Conservation (phyloP, 1,140 invertebrate genomes). For the Pachyrhynchus sulphureomaculatus region DNA sequence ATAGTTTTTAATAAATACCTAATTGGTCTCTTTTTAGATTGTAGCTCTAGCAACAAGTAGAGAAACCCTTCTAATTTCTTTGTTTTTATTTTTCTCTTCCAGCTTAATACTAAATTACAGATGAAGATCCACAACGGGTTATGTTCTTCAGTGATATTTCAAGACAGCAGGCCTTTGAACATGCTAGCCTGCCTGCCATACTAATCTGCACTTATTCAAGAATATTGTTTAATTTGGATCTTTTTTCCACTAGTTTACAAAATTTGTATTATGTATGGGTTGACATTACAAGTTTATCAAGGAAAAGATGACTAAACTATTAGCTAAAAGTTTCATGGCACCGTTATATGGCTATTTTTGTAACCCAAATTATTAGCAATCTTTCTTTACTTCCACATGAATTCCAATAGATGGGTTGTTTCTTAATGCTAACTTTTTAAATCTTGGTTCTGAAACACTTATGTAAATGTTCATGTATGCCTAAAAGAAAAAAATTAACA, state of each 20-base stretch:
- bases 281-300: too few relatives aligned
- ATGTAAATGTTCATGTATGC: too few relatives aligned
- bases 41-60: slow-evolving; percentile 15
- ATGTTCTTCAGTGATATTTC: not conserved
- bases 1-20: too few relatives aligned
- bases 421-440: too few relatives aligned
- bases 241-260: slow-evolving; percentile 11
- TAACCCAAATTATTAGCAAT: too few relatives aligned
- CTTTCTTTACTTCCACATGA: too few relatives aligned
- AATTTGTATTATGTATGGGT: slow-evolving; percentile 2
- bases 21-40: slow-evolving; percentile 7
- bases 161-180: slow-evolving; percentile 23
- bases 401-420: too few relatives aligned
- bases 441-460: too few relatives aligned
- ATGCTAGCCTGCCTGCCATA: slow-evolving; percentile 13
- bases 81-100: slow-evolving; percentile 51
- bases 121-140: slow-evolving; percentile 15
- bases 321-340: too few relatives aligned
- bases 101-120: slow-evolving; percentile 44
- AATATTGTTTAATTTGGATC: slow-evolving; percentile 9
- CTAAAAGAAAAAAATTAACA: too few relatives aligned
- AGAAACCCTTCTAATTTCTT: slow-evolving; percentile 43
- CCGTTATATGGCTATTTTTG: too few relatives aligned
- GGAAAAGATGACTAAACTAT: too few relatives aligned
- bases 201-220: slow-evolving; percentile 3